Conservation (phyloP, 2,888 invertebrate genomes). For the Pyralis farinalis region DNA sequence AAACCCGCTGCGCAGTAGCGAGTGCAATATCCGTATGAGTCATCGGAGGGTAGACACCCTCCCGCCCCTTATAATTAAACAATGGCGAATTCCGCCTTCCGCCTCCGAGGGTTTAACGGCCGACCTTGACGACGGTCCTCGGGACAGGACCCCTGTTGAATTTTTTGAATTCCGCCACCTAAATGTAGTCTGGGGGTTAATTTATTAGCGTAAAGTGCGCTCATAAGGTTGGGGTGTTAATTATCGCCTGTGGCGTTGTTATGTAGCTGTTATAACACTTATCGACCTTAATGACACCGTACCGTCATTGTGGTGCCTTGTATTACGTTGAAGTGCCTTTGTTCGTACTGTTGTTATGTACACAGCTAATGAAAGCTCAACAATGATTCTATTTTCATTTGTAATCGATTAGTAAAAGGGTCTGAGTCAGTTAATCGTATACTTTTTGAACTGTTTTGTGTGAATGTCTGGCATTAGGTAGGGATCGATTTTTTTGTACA, state of each 20-base stretch:
- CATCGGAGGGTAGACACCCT: constrained; percentile 19
- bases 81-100: constrained; percentile 35
- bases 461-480: no score
- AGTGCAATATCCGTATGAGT: constrained; percentile 38
- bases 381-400: no score
- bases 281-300: background rate
- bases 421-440: no score
- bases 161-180: constrained; percentile 44
- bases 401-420: no score
- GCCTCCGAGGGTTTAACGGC: constrained; percentile 28
- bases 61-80: constrained; percentile 41
- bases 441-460: no score
- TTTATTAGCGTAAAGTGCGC: constrained; percentile 41
- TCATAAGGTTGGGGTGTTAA: constrained; percentile 30
- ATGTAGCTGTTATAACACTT: background rate
- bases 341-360: no score
- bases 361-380: no score
- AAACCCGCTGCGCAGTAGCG: constrained; percentile 17
- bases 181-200: constrained; percentile 36
- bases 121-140: constrained; percentile 47
- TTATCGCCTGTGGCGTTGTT: constrained; percentile 19
- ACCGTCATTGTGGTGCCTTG: background rate
- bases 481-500: no score
- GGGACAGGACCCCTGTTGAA: constrained; percentile 19
- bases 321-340: background rate